Conservation (phyloP, 2,113 vertebrate genomes). For the Syngnathus typhle region DNA sequence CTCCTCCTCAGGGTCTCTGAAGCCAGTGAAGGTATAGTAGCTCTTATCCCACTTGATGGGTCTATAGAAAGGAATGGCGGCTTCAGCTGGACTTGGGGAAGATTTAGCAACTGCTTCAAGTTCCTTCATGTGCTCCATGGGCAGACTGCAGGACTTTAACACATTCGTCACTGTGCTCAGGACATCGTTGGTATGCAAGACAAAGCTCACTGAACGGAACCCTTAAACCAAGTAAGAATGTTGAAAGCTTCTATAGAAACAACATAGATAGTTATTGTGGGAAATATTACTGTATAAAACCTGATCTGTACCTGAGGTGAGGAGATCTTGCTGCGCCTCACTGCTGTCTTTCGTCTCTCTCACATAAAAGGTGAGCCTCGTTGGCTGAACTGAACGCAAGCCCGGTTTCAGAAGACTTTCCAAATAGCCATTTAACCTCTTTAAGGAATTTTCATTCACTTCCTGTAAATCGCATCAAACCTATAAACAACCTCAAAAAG, state of each 20-base stretch:
- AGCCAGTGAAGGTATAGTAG: slow-evolving; percentile 90
- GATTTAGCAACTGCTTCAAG: slow-evolving; percentile 40
- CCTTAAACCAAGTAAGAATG: slow-evolving; percentile 58
- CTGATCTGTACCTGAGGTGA: slow-evolving; percentile 67
- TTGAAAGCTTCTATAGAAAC: background rate
- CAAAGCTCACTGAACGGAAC: slow-evolving; percentile 89
- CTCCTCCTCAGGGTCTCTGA: slow-evolving; percentile 88
- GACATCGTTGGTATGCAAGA: slow-evolving; percentile 81
- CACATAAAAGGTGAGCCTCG: slow-evolving; percentile 87
- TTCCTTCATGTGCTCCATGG: slow-evolving; percentile 80
- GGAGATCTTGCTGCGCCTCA: slow-evolving; percentile 63
- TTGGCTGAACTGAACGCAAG: slow-evolving; percentile 74
- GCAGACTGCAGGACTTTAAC: slow-evolving; percentile 88
- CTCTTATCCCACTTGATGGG: slow-evolving; percentile 93
- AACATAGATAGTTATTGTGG: background rate
- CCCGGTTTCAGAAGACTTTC: slow-evolving; percentile 87
- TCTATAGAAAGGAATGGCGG: slow-evolving; percentile 68
- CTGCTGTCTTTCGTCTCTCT: slow-evolving; percentile 76
- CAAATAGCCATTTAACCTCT: slow-evolving; percentile 89
- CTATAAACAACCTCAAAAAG: background rate
- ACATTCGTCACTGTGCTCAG: slow-evolving; percentile 85
- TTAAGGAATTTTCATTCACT: slow-evolving; percentile 95
- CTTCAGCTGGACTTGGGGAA: slow-evolving; percentile 32
- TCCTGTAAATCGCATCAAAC: slow-evolving; percentile 69
- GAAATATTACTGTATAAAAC: background rate